A percentile compares a stretch with the other conserved stretches of the same genome.
These are phyloP conservation scores for Pangasius krempfi DNA, from an alignment of 2,797 vertebrate genomes.

Conservation along the genomic window DNA sequence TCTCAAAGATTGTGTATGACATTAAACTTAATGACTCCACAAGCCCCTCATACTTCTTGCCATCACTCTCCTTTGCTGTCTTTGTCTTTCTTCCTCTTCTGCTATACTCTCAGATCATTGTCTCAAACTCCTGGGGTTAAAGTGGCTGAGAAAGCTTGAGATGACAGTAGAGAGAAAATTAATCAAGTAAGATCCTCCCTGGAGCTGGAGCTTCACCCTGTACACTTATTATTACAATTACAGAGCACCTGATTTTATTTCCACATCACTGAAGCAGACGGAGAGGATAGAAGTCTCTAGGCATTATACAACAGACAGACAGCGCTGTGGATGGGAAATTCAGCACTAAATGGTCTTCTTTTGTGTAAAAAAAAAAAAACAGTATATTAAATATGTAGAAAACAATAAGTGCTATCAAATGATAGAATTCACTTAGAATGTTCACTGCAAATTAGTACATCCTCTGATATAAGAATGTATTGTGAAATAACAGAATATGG, in stretches of 20 bases:
- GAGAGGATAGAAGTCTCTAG: slow-evolving; percentile 11
- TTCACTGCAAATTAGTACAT: not conserved
- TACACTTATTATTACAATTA: slow-evolving; percentile 40
- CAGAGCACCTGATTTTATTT: slow-evolving; percentile 41
- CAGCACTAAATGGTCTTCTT: slow-evolving; percentile 13
- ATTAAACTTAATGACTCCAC: slow-evolving; percentile 19
- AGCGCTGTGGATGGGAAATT: not conserved
- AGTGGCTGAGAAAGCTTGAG: slow-evolving; percentile 20
- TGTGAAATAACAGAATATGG: not conserved
- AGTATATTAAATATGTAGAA: not conserved
- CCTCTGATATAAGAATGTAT: not conserved
- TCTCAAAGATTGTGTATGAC: slow-evolving; percentile 13
- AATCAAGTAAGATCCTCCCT: slow-evolving; percentile 29
- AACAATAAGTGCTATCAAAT: not conserved
- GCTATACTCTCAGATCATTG: slow-evolving; percentile 41
- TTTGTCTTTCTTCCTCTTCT: slow-evolving; percentile 39
- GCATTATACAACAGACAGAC: not conserved
- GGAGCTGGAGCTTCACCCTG: slow-evolving; percentile 10
- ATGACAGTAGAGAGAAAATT: slow-evolving; percentile 39
- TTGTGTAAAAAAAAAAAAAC: not conserved
- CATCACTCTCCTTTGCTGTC: not conserved
- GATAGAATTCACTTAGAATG: not conserved
- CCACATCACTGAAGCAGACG: slow-evolving; percentile 17
- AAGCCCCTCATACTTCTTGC: slow-evolving; percentile 1
- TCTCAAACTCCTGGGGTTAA: slow-evolving; percentile 36